A percentile compares a stretch with the other conserved stretches of the same genome.
These are phyloP conservation scores for Callimorpha dominula DNA, from an alignment of 2,888 invertebrate species.

Conservation along the genomic window DNA sequence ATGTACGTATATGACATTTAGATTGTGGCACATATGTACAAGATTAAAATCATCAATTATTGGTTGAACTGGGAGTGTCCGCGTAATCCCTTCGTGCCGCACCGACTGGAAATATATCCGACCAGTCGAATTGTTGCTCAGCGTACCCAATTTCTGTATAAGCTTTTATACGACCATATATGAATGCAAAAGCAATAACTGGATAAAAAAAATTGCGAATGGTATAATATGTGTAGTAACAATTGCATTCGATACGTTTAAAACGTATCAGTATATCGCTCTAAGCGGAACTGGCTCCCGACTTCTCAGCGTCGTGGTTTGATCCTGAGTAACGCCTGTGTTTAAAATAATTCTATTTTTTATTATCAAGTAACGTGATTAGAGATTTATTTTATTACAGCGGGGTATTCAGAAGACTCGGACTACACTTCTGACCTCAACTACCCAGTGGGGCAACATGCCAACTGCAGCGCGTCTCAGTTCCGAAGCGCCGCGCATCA, in stretches of 20 bases:
- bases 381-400: constrained; percentile 81
- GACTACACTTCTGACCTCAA: constrained; percentile 99
- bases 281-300: not conserved
- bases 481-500: constrained; percentile 93
- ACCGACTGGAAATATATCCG: constrained; percentile 12
- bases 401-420: constrained; percentile 98
- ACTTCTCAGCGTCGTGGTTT: not conserved
- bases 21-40: constrained; percentile 3
- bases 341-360: not conserved
- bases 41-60: constrained; percentile 22
- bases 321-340: not conserved
- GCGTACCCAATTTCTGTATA: constrained; percentile 4
- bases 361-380: not conserved
- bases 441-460: constrained; percentile 95
- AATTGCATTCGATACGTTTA: not conserved
- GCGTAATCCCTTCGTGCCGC: constrained; percentile 16
- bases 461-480: constrained; percentile 97
- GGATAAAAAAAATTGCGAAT: no score
- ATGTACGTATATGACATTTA: not conserved
- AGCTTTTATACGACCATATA: not conserved
- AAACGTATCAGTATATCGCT: not conserved
- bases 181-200: not conserved
- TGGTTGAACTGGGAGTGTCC: constrained; percentile 18
- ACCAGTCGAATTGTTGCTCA: constrained; percentile 8
- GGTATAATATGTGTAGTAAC: no score